Conservation (phyloP, 2,888 invertebrate species). For the Copidosoma aretas region DNA sequence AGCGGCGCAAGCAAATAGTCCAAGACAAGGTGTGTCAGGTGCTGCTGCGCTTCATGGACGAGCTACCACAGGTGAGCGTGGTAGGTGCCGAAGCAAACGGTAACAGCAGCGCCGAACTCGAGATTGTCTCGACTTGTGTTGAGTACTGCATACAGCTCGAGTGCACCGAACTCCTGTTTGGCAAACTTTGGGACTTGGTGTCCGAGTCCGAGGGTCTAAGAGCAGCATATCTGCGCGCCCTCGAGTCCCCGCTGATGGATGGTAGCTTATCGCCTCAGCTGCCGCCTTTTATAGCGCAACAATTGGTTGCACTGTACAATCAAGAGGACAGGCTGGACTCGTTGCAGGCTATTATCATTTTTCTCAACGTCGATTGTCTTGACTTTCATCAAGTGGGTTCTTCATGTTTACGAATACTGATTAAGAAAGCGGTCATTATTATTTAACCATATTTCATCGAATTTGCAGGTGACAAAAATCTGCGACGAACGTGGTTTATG, state of each 20-base stretch:
- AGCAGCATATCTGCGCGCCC: conserved; percentile 71
- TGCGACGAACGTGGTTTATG: conserved; percentile 71
- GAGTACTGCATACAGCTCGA: conserved; percentile 60
- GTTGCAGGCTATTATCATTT: conserved; percentile 74
- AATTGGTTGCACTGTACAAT: conserved; percentile 73
- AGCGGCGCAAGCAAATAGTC: conserved; percentile 62
- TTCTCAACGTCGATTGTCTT: conserved; percentile 69
- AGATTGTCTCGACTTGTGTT: conserved; percentile 57
- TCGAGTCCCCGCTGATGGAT: conserved; percentile 69
- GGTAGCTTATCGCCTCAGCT: conserved; percentile 65
- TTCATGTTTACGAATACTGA: too few relatives aligned
- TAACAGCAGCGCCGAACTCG: conserved; percentile 41
- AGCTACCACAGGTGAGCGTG: conserved; percentile 49
- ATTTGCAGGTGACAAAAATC: conserved; percentile 66
- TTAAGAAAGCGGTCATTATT: not conserved
- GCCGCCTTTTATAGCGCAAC: conserved; percentile 70
- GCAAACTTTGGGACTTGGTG: conserved; percentile 66
- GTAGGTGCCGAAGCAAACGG: conserved; percentile 40
- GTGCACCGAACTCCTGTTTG: conserved; percentile 63
- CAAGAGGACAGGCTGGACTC: conserved; percentile 70
- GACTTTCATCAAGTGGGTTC: conserved; percentile 69
- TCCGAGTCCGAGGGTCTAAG: conserved; percentile 68
- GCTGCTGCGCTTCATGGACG: conserved; percentile 59
- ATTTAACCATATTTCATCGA: not conserved
- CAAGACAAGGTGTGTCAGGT: conserved; percentile 61